phyloP scores from a whole-genome alignment of 2,888 invertebrate genomes.

The Agrochola circellaris region DNA sequence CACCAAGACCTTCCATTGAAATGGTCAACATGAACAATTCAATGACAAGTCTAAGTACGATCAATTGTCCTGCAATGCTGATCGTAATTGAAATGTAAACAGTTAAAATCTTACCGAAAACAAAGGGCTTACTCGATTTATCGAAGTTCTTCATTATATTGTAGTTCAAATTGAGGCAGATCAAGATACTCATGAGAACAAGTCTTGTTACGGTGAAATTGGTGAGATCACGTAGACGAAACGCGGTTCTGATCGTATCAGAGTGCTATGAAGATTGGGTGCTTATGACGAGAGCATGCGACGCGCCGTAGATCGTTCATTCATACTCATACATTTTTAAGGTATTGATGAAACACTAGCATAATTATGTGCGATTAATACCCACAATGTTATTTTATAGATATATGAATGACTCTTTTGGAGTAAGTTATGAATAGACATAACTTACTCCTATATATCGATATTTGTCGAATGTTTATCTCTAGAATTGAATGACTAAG shows the following conservation, averaged over 20 bases:
- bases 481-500: constrained; percentile 13
- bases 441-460: not conserved
- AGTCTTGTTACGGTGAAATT: constrained; percentile 85
- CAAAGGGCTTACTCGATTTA: constrained; percentile 41
- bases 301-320: constrained; percentile 31
- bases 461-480: not conserved
- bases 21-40: not conserved
- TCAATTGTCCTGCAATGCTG: not conserved
- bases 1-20: not conserved
- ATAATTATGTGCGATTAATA: not conserved
- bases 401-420: not conserved
- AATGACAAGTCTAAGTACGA: not conserved
- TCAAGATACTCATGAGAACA: constrained; percentile 84
- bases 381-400: not conserved
- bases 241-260: constrained; percentile 83
- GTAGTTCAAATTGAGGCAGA: constrained; percentile 60
- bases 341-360: constrained; percentile 11
- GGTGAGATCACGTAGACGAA: constrained; percentile 83
- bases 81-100: not conserved
- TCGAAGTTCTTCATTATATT: constrained; percentile 52
- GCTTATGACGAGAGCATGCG: constrained; percentile 67
- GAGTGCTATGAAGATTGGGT: constrained; percentile 73
- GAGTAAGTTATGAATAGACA: too few relatives aligned
- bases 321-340: constrained; percentile 3
- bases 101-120: not conserved